Conservation (phyloP, 1,140 invertebrate genomes). For the Batillaria attramentaria region DNA sequence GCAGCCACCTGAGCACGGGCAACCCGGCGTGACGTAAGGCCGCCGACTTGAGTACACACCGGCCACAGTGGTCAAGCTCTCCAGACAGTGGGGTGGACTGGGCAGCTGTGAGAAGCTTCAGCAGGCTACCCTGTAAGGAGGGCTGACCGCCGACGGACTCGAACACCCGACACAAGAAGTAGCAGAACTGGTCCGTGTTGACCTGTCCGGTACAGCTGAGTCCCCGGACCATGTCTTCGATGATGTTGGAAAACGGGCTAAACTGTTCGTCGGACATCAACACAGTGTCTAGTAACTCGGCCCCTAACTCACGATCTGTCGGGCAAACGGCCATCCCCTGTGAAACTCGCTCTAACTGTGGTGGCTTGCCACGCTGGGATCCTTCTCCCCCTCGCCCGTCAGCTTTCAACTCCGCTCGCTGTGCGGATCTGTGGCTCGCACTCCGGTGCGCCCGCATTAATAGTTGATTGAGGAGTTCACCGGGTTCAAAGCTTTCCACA, state of each 20-base stretch:
- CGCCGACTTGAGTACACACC: constrained; percentile 26
- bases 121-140: constrained; percentile 24
- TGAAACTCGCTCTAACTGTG: no score
- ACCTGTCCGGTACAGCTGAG: constrained; percentile 19
- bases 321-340: no score
- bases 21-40: constrained; percentile 26
- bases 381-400: no score
- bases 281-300: constrained; percentile 10
- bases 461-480: constrained; percentile 34
- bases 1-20: constrained; percentile 27
- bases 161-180: constrained; percentile 35
- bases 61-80: constrained; percentile 30
- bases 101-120: constrained; percentile 29
- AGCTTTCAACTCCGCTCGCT: constrained; percentile 16
- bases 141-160: constrained; percentile 20
- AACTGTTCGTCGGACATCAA: constrained; percentile 28
- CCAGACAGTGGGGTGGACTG: constrained; percentile 26
- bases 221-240: constrained; percentile 32
- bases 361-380: no score
- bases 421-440: constrained; percentile 17
- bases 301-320: no score
- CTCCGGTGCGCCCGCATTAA: constrained; percentile 30
- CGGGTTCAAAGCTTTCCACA: constrained; percentile 33
- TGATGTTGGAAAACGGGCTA: constrained; percentile 22
- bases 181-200: constrained; percentile 33